These are phyloP conservation scores for Polydrusus pterygomalis DNA, from an alignment of 2,888 invertebrate genomes.

Conservation along the genomic window DNA sequence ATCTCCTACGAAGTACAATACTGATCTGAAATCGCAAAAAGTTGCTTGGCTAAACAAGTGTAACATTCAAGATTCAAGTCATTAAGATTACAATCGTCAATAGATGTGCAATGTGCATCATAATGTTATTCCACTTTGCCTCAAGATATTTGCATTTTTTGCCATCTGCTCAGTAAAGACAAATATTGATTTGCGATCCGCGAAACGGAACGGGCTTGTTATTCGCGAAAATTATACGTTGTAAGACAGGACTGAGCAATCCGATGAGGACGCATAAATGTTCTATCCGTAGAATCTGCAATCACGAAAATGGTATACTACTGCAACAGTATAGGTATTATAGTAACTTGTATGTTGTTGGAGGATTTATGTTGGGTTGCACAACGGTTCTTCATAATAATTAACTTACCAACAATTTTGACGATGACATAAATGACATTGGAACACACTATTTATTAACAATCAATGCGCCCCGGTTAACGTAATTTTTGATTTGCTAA, in stretches of 20 bases:
- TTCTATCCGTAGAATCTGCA: constrained; percentile 22
- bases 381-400: too few relatives aligned
- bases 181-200: constrained; percentile 22
- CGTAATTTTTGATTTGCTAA: too few relatives aligned
- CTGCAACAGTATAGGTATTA: not conserved
- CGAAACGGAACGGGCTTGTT: constrained; percentile 21
- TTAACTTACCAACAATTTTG: too few relatives aligned
- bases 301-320: constrained; percentile 15
- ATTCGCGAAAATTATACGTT: constrained; percentile 21
- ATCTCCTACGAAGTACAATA: too few relatives aligned
- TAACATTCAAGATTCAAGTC: constrained; percentile 2
- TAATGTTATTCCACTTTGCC: constrained; percentile 21
- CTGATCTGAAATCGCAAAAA: too few relatives aligned
- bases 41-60: not conserved
- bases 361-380: too few relatives aligned
- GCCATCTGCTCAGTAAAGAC: constrained; percentile 9
- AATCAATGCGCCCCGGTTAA: too few relatives aligned
- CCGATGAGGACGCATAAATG: constrained; percentile 20
- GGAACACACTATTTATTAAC: too few relatives aligned
- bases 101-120: constrained; percentile 12
- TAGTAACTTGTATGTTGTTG: not conserved
- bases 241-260: constrained; percentile 16
- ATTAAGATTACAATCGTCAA: constrained; percentile 10
- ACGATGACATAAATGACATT: too few relatives aligned
- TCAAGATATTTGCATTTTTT: constrained; percentile 20